phyloP scores from a whole-genome alignment of 2,888 invertebrate genomes.

The Stenurella melanura region DNA sequence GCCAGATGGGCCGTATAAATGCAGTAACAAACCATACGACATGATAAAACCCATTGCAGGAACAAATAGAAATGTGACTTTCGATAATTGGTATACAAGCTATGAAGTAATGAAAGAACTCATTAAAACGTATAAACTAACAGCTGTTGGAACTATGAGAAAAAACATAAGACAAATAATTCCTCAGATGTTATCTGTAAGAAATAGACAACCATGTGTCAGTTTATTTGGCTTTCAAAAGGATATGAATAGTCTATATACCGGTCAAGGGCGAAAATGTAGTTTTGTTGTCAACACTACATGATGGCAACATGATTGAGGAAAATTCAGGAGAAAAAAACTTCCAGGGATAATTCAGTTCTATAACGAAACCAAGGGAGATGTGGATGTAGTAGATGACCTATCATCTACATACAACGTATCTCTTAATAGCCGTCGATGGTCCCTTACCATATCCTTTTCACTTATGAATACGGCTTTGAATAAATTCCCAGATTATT shows the following conservation, averaged over 20 bases:
- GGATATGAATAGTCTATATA: neutral
- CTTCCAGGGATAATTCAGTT: too few relatives aligned
- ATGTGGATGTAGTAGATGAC: too few relatives aligned
- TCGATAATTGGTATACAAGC: too few relatives aligned
- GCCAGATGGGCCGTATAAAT: conserved; percentile 17
- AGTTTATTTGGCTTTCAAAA: neutral
- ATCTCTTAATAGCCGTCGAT: neutral
- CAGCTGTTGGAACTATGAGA: conserved; percentile 22
- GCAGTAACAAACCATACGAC: conserved; percentile 12
- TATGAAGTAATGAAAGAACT: conserved; percentile 12
- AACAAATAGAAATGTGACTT: conserved; percentile 20
- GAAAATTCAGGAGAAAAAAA: too few relatives aligned
- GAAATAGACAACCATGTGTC: neutral
- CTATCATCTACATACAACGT: conserved; percentile 11
- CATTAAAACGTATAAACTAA: neutral
- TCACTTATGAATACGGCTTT: too few relatives aligned
- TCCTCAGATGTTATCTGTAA: neutral
- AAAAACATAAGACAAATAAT: conserved; percentile 21
- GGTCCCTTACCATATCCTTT: conserved; percentile 25
- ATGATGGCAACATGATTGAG: too few relatives aligned
- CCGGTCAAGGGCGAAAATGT: neutral
- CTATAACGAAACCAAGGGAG: too few relatives aligned
- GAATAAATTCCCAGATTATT: conserved; percentile 8
- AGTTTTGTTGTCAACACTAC: too few relatives aligned
- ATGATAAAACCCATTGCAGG: conserved; percentile 21